Evolutionary conservation across 2,888 invertebrate genomes (phyloP), one percentile per base, ranked within the genome.

Genomic region (Tachina grossa): DNA sequence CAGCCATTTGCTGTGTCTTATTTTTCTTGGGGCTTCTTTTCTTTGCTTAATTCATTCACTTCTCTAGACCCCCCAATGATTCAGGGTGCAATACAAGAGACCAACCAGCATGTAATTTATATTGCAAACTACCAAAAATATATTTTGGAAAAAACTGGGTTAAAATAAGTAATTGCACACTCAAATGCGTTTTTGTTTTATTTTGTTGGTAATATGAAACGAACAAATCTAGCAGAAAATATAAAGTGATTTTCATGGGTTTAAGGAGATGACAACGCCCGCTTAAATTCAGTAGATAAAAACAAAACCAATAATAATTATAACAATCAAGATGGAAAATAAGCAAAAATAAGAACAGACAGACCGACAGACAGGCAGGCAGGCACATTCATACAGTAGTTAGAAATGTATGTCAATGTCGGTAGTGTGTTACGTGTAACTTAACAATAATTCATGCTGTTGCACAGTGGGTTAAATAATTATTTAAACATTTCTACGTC

Each of bases 21-120:
- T 68, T 76, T 71, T 45, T 39, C 41, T 49, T 49, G 39, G 71
- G 49, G 51, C n/a, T 43, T 68, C 13, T 57, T 43, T 75, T 53
- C 16, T 45, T 51, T 45, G 63, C 43, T 69, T 59, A 8, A 22
- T 22, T 68, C 49, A 14, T 51, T 43, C 55, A 59, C 61, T 45
- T 61, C 43, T 43, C 63, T 53, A 6, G 47, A 19, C 53, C 61
- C 19, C 61, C 45, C 45, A 53, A 47, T 45, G 57, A 49, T 55
- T n/a, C n/a, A 31, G 49, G 65, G 49, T 59, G 49, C 47, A 51
- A 14, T 68, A 49, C 53, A 47, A 72, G 61, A 72, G 43, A 84
- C 75, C 79, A 75, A 84, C 79, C 84, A 79, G 69, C 74, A 84
- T 75, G 63, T 61, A 69, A 84, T 79, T 69, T 75, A 69, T 84